Conservation (phyloP, 1,140 invertebrate species). For the Aphaenogaster floridana region DNA sequence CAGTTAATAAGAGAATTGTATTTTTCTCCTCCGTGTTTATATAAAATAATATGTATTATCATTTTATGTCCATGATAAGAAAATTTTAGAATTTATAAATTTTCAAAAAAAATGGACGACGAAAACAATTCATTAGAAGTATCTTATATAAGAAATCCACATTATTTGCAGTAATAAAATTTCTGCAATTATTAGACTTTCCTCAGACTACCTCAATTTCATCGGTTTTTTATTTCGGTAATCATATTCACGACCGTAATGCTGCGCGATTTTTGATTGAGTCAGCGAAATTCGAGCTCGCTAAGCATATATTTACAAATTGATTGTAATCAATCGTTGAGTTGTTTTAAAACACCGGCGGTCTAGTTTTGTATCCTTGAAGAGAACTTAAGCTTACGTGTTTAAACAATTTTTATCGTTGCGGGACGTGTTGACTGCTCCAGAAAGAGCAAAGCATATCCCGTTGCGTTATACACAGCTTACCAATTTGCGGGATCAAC, state of each 20-base stretch:
- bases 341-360: conserved; percentile 25
- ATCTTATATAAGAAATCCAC: neutral
- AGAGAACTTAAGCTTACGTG: conserved; percentile 11
- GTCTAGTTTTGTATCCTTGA: conserved; percentile 36
- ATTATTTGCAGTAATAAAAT: neutral
- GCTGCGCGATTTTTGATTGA: neutral
- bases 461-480: neutral
- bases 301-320: conserved; percentile 33
- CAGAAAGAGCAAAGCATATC: neutral
- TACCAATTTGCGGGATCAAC: neutral
- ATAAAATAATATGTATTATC: neutral
- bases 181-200: conserved; percentile 13
- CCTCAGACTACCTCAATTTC: neutral
- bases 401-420: conserved; percentile 37
- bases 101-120: neutral
- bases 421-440: neutral
- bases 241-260: neutral
- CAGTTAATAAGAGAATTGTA: neutral
- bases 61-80: neutral
- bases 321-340: neutral
- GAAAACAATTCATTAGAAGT: neutral
- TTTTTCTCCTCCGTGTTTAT: neutral
- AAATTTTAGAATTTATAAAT: neutral
- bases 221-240: neutral
- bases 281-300: conserved; percentile 40